Percentiles rank a stretch among this genome's conserved stretches.
Conservation (phyloP, 2,113 vertebrate species). For the Sylvietta virens region DNA sequence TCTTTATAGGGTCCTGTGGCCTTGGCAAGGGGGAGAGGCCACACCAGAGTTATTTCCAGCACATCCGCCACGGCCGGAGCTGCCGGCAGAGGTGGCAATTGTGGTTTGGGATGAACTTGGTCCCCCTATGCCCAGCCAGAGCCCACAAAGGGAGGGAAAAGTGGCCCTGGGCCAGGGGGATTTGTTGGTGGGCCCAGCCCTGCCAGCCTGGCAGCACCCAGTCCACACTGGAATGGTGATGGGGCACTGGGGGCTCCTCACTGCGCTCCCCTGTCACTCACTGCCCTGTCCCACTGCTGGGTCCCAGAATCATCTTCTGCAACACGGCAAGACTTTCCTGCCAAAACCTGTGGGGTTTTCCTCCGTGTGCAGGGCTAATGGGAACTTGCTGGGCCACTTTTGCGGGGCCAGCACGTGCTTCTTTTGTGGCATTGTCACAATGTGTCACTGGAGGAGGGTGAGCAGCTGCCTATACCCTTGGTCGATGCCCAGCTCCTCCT, state of each 20-base stretch:
- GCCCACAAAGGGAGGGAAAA: neutral
- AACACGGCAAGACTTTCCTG: accelerated
- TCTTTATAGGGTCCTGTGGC: constrained; percentile 37
- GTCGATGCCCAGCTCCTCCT: accelerated
- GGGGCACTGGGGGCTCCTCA: accelerated
- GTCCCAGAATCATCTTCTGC: neutral
- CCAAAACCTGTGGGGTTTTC: neutral
- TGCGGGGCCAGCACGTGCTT: accelerated
- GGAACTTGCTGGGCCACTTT: neutral
- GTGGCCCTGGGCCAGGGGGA: accelerated
- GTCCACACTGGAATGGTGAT: accelerated
- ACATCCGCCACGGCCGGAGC: neutral
- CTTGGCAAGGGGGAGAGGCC: neutral
- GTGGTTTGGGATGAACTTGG: constrained; percentile 40
- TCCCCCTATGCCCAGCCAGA: neutral
- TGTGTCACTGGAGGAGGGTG: neutral
- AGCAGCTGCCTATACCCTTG: neutral
- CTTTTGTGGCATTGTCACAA: accelerated
- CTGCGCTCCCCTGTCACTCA: accelerated
- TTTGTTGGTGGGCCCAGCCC: neutral
- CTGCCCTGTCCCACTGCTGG: neutral
- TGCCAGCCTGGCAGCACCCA: neutral
- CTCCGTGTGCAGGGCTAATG: accelerated
- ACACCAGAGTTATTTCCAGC: constrained; percentile 49
- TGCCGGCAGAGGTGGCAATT: constrained; percentile 29